Base-by-base conservation (phyloP, 2,113 vertebrate genomes). In the Rhadina sibilatrix region DNA sequence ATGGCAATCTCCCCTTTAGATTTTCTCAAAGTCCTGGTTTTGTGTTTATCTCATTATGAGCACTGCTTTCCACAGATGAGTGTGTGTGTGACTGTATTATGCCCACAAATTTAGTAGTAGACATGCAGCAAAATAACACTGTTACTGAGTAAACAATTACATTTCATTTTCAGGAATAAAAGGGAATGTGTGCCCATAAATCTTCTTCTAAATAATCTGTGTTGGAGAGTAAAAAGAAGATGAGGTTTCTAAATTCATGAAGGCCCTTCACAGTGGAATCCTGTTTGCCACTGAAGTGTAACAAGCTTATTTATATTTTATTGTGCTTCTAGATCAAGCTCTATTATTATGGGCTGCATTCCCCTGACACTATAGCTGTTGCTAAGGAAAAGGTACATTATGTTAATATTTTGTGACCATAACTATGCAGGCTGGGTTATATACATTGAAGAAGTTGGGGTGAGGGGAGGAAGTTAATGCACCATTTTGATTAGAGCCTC, bases 281-380 rank as follows among this genome's bases (percentile, higher is more conserved):
- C 61, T 86, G 49, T 53, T 44, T 77, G 64, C 40, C 70, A 37
- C 69, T 68, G 92, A 83, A 95, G 78, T 96, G 94, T 88, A 93
- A 87, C 90, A 95, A 89, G 80, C 77, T 91, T 96, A 89, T 94
- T 97, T 83, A 93, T 89, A 95, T 94, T 97, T 82, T 93, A 89
- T 79, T 94, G 77, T 95, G 60, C 88, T 96, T 93, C 85, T 96
- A 70, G 85, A 93, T 92, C 91, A 96, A 89, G 59, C 70, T 74
- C 79, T 56, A 72, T 93, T 93, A 84, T 83, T 78, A 74, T 80
- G 79, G 87, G 37, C 93, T 56, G 23, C 33, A 89, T 88, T 96
- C 81, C 64, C 66, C 47, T 83, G 70, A 68, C 20, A 72, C 27
- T 70, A 27, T 71, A 91, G 81, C 76, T 93, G 47, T 93, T 96